A percentile compares a stretch with the other conserved stretches of the same genome.
Evolutionary conservation across 2,113 vertebrate genomes (phyloP).

Genomic region (Microcebus lehilahytsara): DNA sequence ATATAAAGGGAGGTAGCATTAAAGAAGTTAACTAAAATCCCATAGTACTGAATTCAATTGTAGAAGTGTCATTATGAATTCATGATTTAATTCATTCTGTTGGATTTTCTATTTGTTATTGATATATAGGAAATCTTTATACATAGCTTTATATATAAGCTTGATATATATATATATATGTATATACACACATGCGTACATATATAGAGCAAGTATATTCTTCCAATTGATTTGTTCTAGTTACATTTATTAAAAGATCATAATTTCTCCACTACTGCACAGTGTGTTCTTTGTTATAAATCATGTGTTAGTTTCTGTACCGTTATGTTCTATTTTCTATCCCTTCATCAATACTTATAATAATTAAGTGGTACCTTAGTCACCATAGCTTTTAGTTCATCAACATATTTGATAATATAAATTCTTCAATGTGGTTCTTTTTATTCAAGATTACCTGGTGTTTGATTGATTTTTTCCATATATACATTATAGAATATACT

Average conservation of each 20-base stretch:
- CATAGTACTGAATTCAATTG: not conserved
- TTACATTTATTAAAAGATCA: not conserved
- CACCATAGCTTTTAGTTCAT: not conserved
- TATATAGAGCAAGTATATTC: not conserved
- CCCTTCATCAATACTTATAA: not conserved
- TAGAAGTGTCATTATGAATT: not conserved
- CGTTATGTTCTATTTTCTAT: not conserved
- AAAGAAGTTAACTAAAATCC: not conserved
- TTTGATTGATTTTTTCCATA: not conserved
- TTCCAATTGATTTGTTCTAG: not conserved
- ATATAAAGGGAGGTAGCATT: not conserved
- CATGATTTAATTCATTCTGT: not conserved
- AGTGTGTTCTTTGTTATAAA: not conserved
- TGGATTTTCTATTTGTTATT: not conserved
- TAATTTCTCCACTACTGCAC: not conserved
- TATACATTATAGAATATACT: not conserved
- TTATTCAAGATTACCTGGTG: not conserved
- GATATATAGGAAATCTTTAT: not conserved
- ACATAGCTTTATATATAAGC: too few species aligned
- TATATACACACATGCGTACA: fast-evolving
- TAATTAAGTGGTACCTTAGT: not conserved
- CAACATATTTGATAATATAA: not conserved
- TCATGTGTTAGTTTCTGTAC: not conserved
- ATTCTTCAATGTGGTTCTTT: not conserved
- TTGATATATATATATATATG: too few species aligned